These are phyloP conservation scores for Platycheirus albimanus DNA, from an alignment of 2,888 invertebrate genomes.

Conservation along the genomic window DNA sequence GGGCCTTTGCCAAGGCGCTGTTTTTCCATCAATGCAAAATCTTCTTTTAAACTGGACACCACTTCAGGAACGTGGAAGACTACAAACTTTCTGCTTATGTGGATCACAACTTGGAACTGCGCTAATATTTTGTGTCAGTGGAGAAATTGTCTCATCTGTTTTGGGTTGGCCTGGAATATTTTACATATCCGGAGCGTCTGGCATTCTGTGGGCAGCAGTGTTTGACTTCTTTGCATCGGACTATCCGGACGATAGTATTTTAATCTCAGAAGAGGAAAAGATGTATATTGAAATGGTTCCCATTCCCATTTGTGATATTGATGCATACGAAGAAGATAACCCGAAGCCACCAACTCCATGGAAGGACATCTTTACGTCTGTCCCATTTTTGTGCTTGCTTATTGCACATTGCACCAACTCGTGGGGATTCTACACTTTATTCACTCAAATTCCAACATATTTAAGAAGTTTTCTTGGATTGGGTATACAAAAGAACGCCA, in stretches of 20 bases:
- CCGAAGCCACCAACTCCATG: slow-evolving; percentile 85
- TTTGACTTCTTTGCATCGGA: slow-evolving; percentile 85
- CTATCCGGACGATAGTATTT: slow-evolving; percentile 4
- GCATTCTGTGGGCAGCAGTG: slow-evolving; percentile 83
- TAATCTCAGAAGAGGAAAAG: slow-evolving; percentile 83
- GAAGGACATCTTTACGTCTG: slow-evolving; percentile 85
- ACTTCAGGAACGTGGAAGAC: slow-evolving; percentile 85
- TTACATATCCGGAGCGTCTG: slow-evolving; percentile 84
- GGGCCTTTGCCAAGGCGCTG: slow-evolving; percentile 87
- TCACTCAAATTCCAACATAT: slow-evolving; percentile 88
- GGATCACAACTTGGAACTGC: slow-evolving; percentile 88
- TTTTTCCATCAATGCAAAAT: slow-evolving; percentile 87
- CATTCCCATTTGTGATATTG: slow-evolving; percentile 38
- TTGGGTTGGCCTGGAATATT: slow-evolving; percentile 88
- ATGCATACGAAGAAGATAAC: slow-evolving; percentile 58
- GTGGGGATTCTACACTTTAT: slow-evolving; percentile 88
- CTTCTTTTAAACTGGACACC: slow-evolving; percentile 88
- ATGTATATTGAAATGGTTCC: slow-evolving; percentile 81
- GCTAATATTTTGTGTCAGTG: slow-evolving; percentile 86
- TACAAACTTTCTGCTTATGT: slow-evolving; percentile 84
- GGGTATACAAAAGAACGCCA: slow-evolving; percentile 85
- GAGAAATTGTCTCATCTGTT: slow-evolving; percentile 84
- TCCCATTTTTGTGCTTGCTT: slow-evolving; percentile 85
- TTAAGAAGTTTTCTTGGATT: slow-evolving; percentile 86
- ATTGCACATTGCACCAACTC: slow-evolving; percentile 86